phyloP scores from a whole-genome alignment of 2,888 invertebrate genomes.

The Mimumesa dahlbomi region DNA sequence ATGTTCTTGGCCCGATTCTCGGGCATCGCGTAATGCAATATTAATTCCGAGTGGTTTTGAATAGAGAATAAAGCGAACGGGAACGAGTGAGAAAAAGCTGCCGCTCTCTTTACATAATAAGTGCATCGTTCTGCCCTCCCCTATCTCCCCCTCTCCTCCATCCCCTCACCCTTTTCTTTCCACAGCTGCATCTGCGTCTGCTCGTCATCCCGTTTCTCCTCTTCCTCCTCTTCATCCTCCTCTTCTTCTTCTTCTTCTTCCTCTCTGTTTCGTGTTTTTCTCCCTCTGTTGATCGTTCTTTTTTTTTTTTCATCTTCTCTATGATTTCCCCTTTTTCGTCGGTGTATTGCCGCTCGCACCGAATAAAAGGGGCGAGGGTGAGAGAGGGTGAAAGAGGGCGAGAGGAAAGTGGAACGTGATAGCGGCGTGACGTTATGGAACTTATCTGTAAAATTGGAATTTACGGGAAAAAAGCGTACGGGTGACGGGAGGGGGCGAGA shows the following conservation, averaged over 20 bases:
- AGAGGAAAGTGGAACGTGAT: no score
- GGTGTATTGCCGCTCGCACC: not conserved
- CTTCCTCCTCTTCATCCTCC: conserved; percentile 1
- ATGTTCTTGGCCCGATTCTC: conserved; percentile 6
- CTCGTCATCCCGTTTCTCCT: not conserved
- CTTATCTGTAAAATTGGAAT: conserved; percentile 62
- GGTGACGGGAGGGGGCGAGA: not conserved
- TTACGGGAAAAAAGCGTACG: conserved; percentile 30
- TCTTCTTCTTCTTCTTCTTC: not conserved
- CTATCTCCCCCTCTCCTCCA: not conserved
- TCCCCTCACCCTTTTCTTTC: not conserved
- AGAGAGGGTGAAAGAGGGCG: no score
- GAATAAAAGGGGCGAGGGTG: conserved; percentile 15
- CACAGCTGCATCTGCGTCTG: not conserved
- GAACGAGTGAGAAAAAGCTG: conserved; percentile 48
- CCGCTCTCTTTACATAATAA: conserved; percentile 71
- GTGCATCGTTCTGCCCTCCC: conserved; percentile 41
- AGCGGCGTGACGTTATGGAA: conserved; percentile 53
- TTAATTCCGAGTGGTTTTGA: conserved; percentile 70
- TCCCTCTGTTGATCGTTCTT: not conserved
- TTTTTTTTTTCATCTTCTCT: not conserved
- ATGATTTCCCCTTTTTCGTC: conserved; percentile 13
- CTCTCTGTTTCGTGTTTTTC: not conserved
- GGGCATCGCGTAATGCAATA: conserved; percentile 62
- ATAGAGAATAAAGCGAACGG: conserved; percentile 63